Evolutionary conservation across 2,888 invertebrate species (phyloP).

Genomic region (Kryphioiulus occultus): DNA sequence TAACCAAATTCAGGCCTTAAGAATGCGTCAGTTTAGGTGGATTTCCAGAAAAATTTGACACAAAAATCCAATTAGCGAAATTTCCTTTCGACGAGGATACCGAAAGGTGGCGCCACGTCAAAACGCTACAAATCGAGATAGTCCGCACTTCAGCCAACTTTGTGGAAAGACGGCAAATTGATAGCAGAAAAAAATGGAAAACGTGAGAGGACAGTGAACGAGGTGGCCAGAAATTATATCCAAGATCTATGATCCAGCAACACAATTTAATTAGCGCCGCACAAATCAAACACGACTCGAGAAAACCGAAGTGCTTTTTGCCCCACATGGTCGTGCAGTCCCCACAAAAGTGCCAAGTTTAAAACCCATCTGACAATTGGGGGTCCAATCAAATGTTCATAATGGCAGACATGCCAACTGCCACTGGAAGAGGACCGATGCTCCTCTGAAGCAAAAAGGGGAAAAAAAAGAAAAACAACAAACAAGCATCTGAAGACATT

Average conservation of each 20-base stretch:
- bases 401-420: conserved; percentile 18
- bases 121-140: not conserved
- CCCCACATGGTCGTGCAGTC: not conserved
- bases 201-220: conserved; percentile 35
- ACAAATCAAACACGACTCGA: conserved; percentile 7
- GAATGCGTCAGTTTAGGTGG: not conserved
- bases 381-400: conserved; percentile 35
- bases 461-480: conserved; percentile 2
- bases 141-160: not conserved
- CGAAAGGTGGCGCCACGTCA: not conserved
- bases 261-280: conserved; percentile 35
- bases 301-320: conserved; percentile 20
- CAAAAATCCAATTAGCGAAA: not conserved
- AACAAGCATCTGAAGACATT: conserved; percentile 24
- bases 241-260: conserved; percentile 30
- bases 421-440: not conserved
- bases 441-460: not conserved
- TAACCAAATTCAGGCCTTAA: not conserved
- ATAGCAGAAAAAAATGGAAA: conserved; percentile 20
- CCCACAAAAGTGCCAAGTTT: conserved; percentile 30
- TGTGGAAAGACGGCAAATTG: conserved; percentile 25
- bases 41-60: not conserved
- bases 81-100: not conserved
- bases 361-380: conserved; percentile 26
- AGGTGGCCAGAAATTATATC: conserved; percentile 35